phyloP scores from a whole-genome alignment of 2,113 vertebrate genomes.

The Desmodus rotundus region DNA sequence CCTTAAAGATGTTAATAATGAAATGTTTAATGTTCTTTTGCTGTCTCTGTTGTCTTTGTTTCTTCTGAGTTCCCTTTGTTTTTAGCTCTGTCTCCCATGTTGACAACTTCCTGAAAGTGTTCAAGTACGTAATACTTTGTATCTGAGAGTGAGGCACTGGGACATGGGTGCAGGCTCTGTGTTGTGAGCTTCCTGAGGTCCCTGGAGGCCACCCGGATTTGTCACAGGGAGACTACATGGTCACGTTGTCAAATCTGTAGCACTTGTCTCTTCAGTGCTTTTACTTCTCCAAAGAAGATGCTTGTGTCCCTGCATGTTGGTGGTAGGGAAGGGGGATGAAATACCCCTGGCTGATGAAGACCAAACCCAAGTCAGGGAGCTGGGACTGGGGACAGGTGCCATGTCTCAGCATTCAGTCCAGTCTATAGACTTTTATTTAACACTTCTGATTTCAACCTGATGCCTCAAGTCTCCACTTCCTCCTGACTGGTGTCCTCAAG shows the following conservation, averaged over 20 bases:
- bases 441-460: background rate
- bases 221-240: background rate
- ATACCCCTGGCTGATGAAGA: background rate
- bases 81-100: background rate
- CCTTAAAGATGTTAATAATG: background rate
- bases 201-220: background rate
- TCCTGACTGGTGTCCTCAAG: background rate
- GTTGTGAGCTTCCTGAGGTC: background rate
- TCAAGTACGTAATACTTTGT: background rate
- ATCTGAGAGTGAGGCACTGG: background rate
- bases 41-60: background rate
- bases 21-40: background rate
- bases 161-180: background rate
- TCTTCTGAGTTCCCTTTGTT: background rate
- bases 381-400: fast-evolving
- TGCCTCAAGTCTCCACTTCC: background rate
- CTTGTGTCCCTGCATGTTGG: background rate
- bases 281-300: background rate
- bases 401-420: background rate
- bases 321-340: too few relatives aligned
- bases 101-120: background rate
- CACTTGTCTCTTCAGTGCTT: background rate
- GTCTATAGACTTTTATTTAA: background rate
- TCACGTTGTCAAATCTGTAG: background rate
- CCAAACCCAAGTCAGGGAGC: background rate